A percentile compares a stretch with the other conserved stretches of the same genome.
phyloP scores from a whole-genome alignment of 2,888 invertebrate species.

The Chrysolina americana region DNA sequence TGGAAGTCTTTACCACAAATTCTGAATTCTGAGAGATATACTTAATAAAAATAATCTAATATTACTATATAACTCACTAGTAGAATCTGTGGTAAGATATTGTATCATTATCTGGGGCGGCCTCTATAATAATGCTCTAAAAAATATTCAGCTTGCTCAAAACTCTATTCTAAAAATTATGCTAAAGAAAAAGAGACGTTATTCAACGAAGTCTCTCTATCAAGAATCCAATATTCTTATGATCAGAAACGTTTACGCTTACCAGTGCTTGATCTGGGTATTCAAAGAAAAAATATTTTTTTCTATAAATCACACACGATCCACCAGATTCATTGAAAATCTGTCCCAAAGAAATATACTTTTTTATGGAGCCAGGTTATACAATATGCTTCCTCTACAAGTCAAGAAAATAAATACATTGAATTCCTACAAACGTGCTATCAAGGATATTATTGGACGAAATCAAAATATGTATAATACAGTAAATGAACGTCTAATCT shows the following conservation, averaged over 20 bases:
- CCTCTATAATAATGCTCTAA: neutral
- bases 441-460: neutral
- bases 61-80: neutral
- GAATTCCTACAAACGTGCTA: neutral
- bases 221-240: neutral
- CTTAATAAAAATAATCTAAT: slow-evolving; percentile 10
- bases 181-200: neutral
- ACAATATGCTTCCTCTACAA: neutral
- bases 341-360: neutral
- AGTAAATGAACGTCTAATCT: neutral
- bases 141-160: neutral
- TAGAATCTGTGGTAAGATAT: neutral
- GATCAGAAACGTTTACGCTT: too few species aligned
- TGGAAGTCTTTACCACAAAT: slow-evolving; percentile 5
- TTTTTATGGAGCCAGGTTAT: neutral
- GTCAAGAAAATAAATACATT: neutral
- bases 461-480: neutral
- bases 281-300: neutral
- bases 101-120: neutral
- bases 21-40: slow-evolving; percentile 8
- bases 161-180: neutral
- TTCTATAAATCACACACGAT: neutral
- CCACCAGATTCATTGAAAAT: neutral
- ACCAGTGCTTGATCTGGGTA: neutral
- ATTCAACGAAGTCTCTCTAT: neutral